These are phyloP conservation scores for Metalampra italica DNA, from an alignment of 2,888 invertebrate species.

Conservation along the genomic window DNA sequence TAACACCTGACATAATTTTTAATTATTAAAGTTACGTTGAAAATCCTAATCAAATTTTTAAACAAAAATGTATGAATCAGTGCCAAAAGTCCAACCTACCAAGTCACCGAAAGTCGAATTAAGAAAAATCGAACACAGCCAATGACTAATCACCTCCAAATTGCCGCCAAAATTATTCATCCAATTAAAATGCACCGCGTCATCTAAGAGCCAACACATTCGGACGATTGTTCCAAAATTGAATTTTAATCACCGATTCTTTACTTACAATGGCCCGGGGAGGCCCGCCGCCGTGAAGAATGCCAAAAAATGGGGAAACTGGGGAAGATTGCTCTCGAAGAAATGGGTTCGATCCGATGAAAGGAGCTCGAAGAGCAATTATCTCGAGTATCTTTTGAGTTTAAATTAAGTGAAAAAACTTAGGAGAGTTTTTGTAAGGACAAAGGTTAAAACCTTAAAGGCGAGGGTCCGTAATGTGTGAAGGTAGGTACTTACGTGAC, in stretches of 20 bases:
- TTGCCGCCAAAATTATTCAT: conserved; percentile 50
- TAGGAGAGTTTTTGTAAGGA: conserved; percentile 17
- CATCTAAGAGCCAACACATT: conserved; percentile 56
- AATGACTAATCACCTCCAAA: conserved; percentile 16
- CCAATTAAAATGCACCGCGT: conserved; percentile 76
- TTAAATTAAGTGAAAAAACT: conserved; percentile 76
- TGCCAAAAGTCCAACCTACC: too few relatives aligned
- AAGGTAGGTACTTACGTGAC: not conserved
- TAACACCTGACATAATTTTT: too few relatives aligned
- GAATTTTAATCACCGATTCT: conserved; percentile 77
- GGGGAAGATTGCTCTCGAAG: conserved; percentile 62
- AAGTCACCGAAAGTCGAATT: not conserved
- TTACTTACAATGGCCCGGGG: conserved; percentile 65
- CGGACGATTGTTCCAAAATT: conserved; percentile 73
- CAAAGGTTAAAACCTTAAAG: conserved; percentile 12
- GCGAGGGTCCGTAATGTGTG: not conserved
- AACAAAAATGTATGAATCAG: too few relatives aligned
- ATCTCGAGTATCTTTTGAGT: conserved; percentile 78
- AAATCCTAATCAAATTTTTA: too few relatives aligned
- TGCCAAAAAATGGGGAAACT: conserved; percentile 75
- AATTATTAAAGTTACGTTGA: too few relatives aligned
- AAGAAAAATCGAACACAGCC: conserved; percentile 23
- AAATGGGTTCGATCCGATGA: conserved; percentile 66
- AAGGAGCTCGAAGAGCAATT: conserved; percentile 66
- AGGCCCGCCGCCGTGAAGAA: conserved; percentile 41